phyloP scores from a whole-genome alignment of 1,140 invertebrate species.

The Bombus cullumanus region DNA sequence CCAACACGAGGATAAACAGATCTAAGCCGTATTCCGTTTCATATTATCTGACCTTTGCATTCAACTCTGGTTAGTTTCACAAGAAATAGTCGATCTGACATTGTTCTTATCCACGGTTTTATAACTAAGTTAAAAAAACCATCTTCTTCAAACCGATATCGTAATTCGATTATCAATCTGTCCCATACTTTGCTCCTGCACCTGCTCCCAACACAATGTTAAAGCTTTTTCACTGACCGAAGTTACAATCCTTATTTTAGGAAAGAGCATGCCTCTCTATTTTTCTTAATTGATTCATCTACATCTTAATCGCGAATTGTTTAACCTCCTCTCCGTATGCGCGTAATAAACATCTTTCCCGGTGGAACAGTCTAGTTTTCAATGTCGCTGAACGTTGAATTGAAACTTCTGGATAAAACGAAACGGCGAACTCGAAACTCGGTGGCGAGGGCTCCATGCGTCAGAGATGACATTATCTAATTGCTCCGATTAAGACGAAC shows the following conservation, averaged over 20 bases:
- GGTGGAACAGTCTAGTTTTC: background rate
- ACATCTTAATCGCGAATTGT: conserved; percentile 15
- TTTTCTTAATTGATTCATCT: conserved; percentile 11
- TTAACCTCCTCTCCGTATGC: background rate
- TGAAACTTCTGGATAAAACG: background rate
- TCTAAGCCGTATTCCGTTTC: conserved; percentile 4
- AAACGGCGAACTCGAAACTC: background rate
- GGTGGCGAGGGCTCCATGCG: background rate
- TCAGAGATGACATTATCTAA: background rate
- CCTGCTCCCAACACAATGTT: background rate
- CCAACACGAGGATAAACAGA: conserved; percentile 14
- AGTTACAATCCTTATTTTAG: background rate
- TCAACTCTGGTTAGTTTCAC: background rate
- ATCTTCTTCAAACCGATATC: background rate
- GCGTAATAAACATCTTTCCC: conserved; percentile 12
- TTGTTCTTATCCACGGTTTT: no score
- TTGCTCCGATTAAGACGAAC: conserved; percentile 8
- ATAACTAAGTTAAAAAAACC: no score
- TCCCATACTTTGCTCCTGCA: background rate
- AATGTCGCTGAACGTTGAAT: background rate
- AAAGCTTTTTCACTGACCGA: no score
- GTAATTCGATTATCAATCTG: background rate
- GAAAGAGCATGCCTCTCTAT: background rate
- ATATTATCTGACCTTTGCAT: conserved; percentile 26
- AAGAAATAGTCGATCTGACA: no score